Base-by-base conservation (phyloP, 2,888 invertebrate genomes). In the Coenonympha arcania region DNA sequence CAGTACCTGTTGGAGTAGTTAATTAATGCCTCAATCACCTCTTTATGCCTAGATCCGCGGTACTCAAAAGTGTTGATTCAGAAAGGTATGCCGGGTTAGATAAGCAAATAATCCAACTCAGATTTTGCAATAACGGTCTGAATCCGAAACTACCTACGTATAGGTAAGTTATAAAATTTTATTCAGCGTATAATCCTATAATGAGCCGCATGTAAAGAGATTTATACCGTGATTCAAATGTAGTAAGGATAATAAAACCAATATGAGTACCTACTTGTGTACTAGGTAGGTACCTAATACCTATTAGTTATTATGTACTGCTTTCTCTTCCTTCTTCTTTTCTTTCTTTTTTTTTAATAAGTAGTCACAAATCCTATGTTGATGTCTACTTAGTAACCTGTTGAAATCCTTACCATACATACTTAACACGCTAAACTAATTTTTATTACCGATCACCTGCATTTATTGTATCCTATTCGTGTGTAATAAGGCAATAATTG, bases 71-170 rank as follows among this genome's bases (percentile, higher is more conserved):
- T 28, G 41, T 42, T 16, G 40, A 50, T 40, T 44, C 36, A 36
- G 22, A 15, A 24, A 36, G 40, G 40, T 33, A 22, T 26, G 13
- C 24, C 26, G 36, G 44, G 40, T 48, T 46, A 50, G 48, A 48
- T 48, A 48, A 48, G 45, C 48, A 51, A 51, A 54, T 54, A 28
- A 48, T 45, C 37, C 26, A 48, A 54, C 50, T 46, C 26, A n/a
- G 41, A 31, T 36, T 37, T 45, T 30, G 41, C 48, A 52, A 52
- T 52, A 42, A 49, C 36, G 31, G 19, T 49, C 45, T 45, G 33
- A 45, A 52, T 49, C 45, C 42, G 33, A 45, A 52, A 39, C 48
- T 52, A 48, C 6, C 33, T 40, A 30, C 6, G 6, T n/a, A n/a
- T n/a, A n/a, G n/a, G 13, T 40, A 28, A 6, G 28, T 33, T 26